These are phyloP conservation scores for Drosophila aldrichi DNA, from an alignment of 2,888 invertebrate species.

Conservation along the genomic window DNA sequence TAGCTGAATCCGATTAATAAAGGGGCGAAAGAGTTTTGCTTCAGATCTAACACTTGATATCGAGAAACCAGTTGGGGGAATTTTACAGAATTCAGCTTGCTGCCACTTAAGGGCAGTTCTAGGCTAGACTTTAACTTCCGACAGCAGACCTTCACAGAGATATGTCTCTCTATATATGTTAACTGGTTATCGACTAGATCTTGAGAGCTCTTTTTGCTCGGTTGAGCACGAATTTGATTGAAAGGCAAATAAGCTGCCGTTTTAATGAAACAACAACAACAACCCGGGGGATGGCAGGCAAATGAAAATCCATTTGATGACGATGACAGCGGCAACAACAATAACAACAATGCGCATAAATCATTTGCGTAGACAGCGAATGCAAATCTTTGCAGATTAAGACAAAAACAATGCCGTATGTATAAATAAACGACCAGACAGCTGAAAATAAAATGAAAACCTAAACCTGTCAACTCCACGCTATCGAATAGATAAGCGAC, in stretches of 20 bases:
- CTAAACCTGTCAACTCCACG: slow-evolving; percentile 74
- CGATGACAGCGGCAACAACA: slow-evolving; percentile 36
- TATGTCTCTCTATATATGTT: slow-evolving; percentile 8
- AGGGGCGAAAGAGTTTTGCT: slow-evolving; percentile 1
- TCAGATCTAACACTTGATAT: slow-evolving; percentile 7
- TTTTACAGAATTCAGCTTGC: slow-evolving; percentile 13
- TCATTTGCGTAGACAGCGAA: slow-evolving; percentile 74
- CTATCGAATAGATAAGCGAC: slow-evolving; percentile 66
- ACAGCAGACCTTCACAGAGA: slow-evolving; percentile 52
- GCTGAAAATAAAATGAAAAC: slow-evolving; percentile 54
- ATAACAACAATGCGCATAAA: slow-evolving; percentile 52
- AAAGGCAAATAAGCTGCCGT: slow-evolving; percentile 76
- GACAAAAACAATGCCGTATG: slow-evolving; percentile 61
- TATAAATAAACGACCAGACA: slow-evolving; percentile 52
- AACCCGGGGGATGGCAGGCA: slow-evolving; percentile 21
- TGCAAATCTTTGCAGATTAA: slow-evolving; percentile 78
- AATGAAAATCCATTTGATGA: slow-evolving; percentile 65
- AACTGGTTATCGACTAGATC: slow-evolving; percentile 57
- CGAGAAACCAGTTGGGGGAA: slow-evolving; percentile 11
- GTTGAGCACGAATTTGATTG: slow-evolving; percentile 56
- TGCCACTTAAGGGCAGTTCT: slow-evolving; percentile 26
- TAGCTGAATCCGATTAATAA: slow-evolving; percentile 13
- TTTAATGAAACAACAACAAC: slow-evolving; percentile 39
- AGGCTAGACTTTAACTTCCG: slow-evolving; percentile 43
- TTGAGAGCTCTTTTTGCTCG: slow-evolving; percentile 39